These are phyloP conservation scores for Menidia menidia DNA, from an alignment of 2,797 vertebrate species.

Conservation along the genomic window DNA sequence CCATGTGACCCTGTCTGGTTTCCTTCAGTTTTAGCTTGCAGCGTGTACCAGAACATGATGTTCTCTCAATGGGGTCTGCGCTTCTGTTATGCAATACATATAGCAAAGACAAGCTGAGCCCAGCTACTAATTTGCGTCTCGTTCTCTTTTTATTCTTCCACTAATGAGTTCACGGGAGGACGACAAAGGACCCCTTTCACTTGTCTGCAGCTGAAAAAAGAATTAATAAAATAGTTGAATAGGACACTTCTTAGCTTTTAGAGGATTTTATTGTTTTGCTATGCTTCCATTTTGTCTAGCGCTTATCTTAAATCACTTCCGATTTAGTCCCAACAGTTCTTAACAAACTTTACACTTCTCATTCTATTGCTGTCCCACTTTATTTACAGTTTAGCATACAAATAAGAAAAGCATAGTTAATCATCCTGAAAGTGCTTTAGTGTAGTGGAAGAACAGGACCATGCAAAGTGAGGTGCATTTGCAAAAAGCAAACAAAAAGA, in stretches of 20 bases:
- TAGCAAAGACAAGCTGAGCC: slow-evolving; percentile 23
- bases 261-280: slow-evolving; percentile 7
- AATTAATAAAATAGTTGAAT: neutral
- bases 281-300: neutral
- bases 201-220: neutral
- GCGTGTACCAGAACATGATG: slow-evolving; percentile 69
- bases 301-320: slow-evolving; percentile 3
- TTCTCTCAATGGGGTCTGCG: slow-evolving; percentile 68
- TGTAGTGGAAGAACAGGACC: slow-evolving; percentile 87
- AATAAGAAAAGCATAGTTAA: slow-evolving; percentile 42
- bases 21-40: slow-evolving; percentile 76
- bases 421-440: slow-evolving; percentile 82
- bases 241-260: slow-evolving; percentile 9
- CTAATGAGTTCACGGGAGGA: neutral
- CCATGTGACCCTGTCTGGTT: slow-evolving; percentile 77
- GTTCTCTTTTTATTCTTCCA: slow-evolving; percentile 16
- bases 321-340: neutral
- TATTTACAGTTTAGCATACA: slow-evolving; percentile 54
- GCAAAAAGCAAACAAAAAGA: slow-evolving; percentile 49
- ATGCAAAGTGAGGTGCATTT: slow-evolving; percentile 53
- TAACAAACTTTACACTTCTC: slow-evolving; percentile 14
- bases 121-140: neutral
- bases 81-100: slow-evolving; percentile 59
- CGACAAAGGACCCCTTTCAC: neutral
- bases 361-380: slow-evolving; percentile 4